Evolutionary conservation across 2,888 invertebrate genomes (phyloP).

Genomic region (Galerucella calmariensis): DNA sequence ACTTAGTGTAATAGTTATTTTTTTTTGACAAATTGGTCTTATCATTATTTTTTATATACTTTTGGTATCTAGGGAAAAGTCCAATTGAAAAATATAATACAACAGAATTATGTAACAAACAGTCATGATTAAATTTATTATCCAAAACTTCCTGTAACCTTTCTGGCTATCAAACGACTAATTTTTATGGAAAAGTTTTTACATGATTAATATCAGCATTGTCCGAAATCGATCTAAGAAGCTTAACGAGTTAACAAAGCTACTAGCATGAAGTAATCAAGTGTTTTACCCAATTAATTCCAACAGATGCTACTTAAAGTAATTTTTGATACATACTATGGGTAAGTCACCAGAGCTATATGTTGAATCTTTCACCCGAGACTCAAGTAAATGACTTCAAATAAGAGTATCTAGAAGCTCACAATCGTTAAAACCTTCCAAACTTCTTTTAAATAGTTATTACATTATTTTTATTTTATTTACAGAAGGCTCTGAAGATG

Average conservation of each 20-base stretch:
- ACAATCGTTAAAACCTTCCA: no score
- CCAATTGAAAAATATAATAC: not conserved
- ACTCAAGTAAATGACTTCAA: no score
- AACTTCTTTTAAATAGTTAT: no score
- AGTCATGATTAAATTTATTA: not conserved
- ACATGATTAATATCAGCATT: not conserved
- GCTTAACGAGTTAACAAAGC: not conserved
- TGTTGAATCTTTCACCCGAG: no score
- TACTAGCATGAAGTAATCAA: not conserved
- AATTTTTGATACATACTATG: not conserved
- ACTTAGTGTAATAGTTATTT: no score
- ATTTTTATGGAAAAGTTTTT: not conserved
- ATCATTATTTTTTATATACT: no score
- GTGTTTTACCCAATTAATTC: not conserved
- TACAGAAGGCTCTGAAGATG: constrained; percentile 74
- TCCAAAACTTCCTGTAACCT: constrained; percentile 3
- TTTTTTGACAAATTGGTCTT: no score
- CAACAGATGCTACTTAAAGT: no score
- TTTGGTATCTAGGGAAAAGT: not conserved
- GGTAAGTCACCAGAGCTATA: not conserved
- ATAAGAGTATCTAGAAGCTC: no score
- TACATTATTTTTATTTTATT: constrained; percentile 46
- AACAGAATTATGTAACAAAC: not conserved
- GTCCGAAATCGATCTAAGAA: not conserved
- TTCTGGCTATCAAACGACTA: not conserved